Base-by-base conservation (phyloP, 1,140 invertebrate species). In the Drosophila kanapiae region DNA sequence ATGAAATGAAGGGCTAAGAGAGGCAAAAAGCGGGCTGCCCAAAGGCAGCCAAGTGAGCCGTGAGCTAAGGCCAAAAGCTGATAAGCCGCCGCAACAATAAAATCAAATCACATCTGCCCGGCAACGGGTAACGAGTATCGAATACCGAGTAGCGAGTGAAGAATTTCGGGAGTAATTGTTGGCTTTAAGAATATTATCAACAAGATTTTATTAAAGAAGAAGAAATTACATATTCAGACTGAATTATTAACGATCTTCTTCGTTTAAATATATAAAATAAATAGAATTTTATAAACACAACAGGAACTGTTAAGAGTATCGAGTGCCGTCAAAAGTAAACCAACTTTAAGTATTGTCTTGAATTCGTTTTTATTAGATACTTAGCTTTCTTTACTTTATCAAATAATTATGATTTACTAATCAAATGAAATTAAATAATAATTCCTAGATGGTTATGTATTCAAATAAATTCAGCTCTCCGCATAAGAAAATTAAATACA, bases 1-100 rank as follows among this genome's bases (percentile, higher is more conserved):
- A 37, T 16, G 11, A 69, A 37, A 35, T n/a, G 31, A 37, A n/a
- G 59, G 16, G 53, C 53, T 11, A 43, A 35, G n/a, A 53, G 27
- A 31, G 16, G 13, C 38, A n/a, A 27, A 49, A 59, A 38, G 23
- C 35, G 69, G 45, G 18, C n/a, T n/a, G n/a, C 18, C 42, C 33
- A 33, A 69, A 47, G 69, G 75, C 71, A 77, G 33, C 49, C 48
- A 80, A 80, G 71, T 77, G 58, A 71, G 62, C 47, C 59, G 76
- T 72, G 54, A 51, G 67, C 70, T 72, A 68, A 68, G 54, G 75
- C 54, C 48, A 77, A 86, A 80, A 80, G 83, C 84, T 88, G 83
- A 87, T 87, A 87, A 87, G 84, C 77, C 54, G 83, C 84, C 84
- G 58, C 83, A 88, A 84, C 83, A 87, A 87, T 88, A 82, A 87